Conservation (phyloP, 1,140 invertebrate species). For the Sitophilus oryzae region DNA sequence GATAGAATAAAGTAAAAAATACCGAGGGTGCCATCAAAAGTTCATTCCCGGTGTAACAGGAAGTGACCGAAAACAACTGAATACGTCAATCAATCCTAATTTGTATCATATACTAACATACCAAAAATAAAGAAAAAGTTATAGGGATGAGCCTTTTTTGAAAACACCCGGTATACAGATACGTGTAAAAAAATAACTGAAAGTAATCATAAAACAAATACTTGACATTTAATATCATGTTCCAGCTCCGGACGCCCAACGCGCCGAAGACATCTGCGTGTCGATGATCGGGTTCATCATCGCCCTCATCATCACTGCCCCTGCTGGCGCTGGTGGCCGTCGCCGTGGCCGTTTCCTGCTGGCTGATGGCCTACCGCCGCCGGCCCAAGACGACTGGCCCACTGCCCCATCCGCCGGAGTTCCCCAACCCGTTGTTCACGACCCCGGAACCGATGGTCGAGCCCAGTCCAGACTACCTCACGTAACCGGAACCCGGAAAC, state of each 20-base stretch:
- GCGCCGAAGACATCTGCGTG: conserved; percentile 82
- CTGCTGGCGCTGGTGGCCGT: conserved; percentile 86
- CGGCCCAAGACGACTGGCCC: conserved; percentile 79
- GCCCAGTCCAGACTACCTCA: conserved; percentile 75
- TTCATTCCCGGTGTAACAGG: too few relatives aligned
- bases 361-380: conserved; percentile 87
- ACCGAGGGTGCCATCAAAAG: too few relatives aligned
- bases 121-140: too few relatives aligned
- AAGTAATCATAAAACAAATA: conserved; percentile 5
- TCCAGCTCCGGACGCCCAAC: conserved; percentile 58
- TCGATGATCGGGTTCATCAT: conserved; percentile 90
- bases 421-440: conserved; percentile 89
- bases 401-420: conserved; percentile 88
- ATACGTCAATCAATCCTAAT: too few relatives aligned
- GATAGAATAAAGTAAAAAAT: too few relatives aligned
- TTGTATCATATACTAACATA: too few relatives aligned
- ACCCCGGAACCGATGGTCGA: conserved; percentile 73
- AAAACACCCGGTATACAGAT: too few relatives aligned
- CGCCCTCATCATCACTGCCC: conserved; percentile 83
- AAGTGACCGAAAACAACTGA: too few relatives aligned
- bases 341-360: conserved; percentile 89
- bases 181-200: too few relatives aligned
- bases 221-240: conserved; percentile 31
- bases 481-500: conserved; percentile 33
- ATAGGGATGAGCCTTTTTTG: too few relatives aligned